Conservation (phyloP, 2,113 vertebrate genomes). For the Microcebus ravelobensis region DNA sequence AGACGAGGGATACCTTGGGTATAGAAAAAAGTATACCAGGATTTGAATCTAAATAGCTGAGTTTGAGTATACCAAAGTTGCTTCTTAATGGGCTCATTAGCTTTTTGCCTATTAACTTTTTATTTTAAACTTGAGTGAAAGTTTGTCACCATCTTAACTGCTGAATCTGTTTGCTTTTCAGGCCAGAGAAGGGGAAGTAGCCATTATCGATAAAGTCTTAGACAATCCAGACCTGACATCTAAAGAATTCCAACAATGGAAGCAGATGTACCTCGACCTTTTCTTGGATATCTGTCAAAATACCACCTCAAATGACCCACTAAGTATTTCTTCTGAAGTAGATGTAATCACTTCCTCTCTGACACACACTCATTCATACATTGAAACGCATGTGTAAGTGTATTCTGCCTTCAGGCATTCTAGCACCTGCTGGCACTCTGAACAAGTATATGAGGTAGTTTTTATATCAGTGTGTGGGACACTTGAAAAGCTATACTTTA, state of each 20-base stretch:
- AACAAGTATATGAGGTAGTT: slow-evolving; percentile 81
- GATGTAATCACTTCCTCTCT: slow-evolving; percentile 92
- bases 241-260: slow-evolving; percentile 98
- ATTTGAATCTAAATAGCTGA: background rate
- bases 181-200: slow-evolving; percentile 99
- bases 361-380: slow-evolving; percentile 97
- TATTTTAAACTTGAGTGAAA: slow-evolving; percentile 29
- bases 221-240: slow-evolving; percentile 96
- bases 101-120: slow-evolving; percentile 36
- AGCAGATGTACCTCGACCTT: slow-evolving; percentile 95
- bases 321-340: slow-evolving; percentile 86
- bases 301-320: slow-evolving; percentile 83
- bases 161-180: slow-evolving; percentile 87
- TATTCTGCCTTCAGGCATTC: slow-evolving; percentile 66
- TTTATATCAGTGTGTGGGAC: slow-evolving; percentile 83
- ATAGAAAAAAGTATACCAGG: background rate
- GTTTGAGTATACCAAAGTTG: background rate
- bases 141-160: slow-evolving; percentile 24
- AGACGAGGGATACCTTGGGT: background rate
- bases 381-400: slow-evolving; percentile 97
- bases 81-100: background rate
- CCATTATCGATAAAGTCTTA: slow-evolving; percentile 96
- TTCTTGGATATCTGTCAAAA: slow-evolving; percentile 91
- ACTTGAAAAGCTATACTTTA: slow-evolving; percentile 86
- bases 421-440: slow-evolving; percentile 75